Evolutionary conservation across 2,888 invertebrate species (phyloP).

Genomic region (Acanthococcus lagerstroemiae): DNA sequence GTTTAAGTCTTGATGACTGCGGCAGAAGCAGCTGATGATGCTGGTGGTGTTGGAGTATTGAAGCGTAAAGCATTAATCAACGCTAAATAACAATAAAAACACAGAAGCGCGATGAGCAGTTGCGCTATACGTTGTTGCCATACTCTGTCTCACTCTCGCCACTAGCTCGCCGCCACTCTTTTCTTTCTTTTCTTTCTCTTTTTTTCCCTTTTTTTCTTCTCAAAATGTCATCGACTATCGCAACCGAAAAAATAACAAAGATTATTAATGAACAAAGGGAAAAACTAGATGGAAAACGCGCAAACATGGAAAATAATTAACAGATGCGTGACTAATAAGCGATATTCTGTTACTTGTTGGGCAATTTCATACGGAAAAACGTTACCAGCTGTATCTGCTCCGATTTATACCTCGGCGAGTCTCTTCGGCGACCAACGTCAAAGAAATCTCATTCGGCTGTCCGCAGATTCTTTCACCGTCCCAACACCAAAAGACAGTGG

Average conservation of each 20-base stretch:
- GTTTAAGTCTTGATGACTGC: conserved; percentile 10
- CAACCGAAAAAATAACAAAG: conserved; percentile 12
- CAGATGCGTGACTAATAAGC: conserved; percentile 27
- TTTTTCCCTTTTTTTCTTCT: conserved; percentile 7
- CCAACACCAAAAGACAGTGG: too few species aligned
- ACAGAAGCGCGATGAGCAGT: conserved; percentile 13
- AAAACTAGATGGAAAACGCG: conserved; percentile 23
- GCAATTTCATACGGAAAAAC: conserved; percentile 15
- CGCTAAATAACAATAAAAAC: conserved; percentile 25
- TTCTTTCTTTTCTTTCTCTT: conserved; percentile 10
- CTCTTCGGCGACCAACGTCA: too few species aligned
- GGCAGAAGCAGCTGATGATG: conserved; percentile 5
- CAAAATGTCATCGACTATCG: conserved; percentile 26
- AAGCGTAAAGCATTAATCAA: conserved; percentile 22
- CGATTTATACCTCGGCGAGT: too few species aligned
- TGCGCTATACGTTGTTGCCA: background rate
- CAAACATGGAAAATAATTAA: conserved; percentile 28
- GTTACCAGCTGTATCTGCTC: background rate
- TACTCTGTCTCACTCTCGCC: background rate
- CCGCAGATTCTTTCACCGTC: too few species aligned
- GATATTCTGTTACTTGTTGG: conserved; percentile 14
- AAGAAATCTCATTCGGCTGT: too few species aligned
- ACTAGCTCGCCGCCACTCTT: too few species aligned
- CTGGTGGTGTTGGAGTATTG: conserved; percentile 12
- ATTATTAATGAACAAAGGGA: conserved; percentile 27